Evolutionary conservation across 2,113 vertebrate genomes (phyloP).

Genomic region (Melanerpes aurifrons): DNA sequence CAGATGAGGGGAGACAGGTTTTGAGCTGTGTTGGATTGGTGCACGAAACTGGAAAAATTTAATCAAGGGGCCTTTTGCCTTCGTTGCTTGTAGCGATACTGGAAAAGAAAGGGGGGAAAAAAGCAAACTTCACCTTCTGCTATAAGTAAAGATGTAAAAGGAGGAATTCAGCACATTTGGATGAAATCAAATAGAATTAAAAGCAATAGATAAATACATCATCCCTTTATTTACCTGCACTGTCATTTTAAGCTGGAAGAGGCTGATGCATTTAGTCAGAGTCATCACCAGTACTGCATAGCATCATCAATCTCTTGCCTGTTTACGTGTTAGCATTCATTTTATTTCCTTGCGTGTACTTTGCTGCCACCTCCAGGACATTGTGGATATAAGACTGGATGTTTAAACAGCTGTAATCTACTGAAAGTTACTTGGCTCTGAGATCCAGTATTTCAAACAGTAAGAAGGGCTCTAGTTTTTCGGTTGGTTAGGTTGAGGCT

Average conservation of each 20-base stretch:
- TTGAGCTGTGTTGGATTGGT: not conserved
- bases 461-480: not conserved
- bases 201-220: slow-evolving; percentile 47
- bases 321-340: not conserved
- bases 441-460: not conserved
- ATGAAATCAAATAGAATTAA: slow-evolving; percentile 38
- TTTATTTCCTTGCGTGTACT: slow-evolving; percentile 47
- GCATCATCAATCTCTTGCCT: slow-evolving; percentile 49
- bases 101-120: slow-evolving; percentile 1
- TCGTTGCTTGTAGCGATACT: not conserved
- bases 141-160: not conserved
- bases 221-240: slow-evolving; percentile 42
- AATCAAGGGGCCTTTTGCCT: slow-evolving; percentile 21
- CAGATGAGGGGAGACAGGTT: not conserved
- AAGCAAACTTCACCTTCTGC: not conserved
- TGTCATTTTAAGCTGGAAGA: slow-evolving; percentile 53
- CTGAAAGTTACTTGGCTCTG: not conserved
- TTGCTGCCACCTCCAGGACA: slow-evolving; percentile 82
- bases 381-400: not conserved
- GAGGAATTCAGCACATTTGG: not conserved
- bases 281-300: slow-evolving; percentile 39
- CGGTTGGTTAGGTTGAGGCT: too few relatives aligned
- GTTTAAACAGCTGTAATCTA: not conserved
- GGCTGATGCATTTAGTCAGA: slow-evolving; percentile 39
- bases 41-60: not conserved